Evolutionary conservation across 92 coral and sea anemone species (phyloP).

Genomic region (Galaxea fascicularis): DNA sequence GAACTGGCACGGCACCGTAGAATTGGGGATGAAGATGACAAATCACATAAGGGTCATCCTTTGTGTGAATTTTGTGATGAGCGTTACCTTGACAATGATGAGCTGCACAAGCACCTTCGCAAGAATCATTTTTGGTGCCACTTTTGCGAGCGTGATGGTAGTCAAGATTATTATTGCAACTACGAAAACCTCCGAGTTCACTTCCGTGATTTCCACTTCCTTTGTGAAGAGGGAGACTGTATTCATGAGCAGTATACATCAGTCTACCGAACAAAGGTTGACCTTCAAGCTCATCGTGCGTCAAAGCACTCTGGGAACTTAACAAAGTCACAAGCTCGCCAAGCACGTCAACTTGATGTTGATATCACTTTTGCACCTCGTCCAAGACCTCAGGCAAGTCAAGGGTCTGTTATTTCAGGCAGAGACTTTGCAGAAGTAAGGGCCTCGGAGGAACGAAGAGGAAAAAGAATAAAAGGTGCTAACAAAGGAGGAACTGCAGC

Average conservation of each 20-base stretch:
- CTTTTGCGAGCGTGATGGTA: constrained; percentile 92
- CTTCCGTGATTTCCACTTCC: constrained; percentile 83
- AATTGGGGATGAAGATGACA: constrained; percentile 88
- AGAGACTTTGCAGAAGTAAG: constrained; percentile 77
- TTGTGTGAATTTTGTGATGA: constrained; percentile 91
- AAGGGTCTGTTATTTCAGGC: constrained; percentile 70
- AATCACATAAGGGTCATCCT: constrained; percentile 96
- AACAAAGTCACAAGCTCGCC: constrained; percentile 93
- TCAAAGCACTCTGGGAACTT: constrained; percentile 79
- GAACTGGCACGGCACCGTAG: constrained; percentile 91
- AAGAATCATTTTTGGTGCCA: constrained; percentile 98
- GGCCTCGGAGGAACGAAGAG: constrained; percentile 69
- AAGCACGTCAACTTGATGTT: constrained; percentile 92
- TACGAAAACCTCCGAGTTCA: constrained; percentile 79
- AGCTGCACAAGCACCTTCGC: constrained; percentile 87
- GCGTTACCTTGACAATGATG: constrained; percentile 93
- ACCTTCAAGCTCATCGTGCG: constrained; percentile 91
- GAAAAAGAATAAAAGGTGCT: constrained; percentile 48
- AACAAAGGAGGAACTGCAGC: constrained; percentile 41
- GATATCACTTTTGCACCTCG: constrained; percentile 85
- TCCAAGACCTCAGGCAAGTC: constrained; percentile 49
- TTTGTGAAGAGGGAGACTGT: constrained; percentile 96
- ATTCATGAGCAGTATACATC: constrained; percentile 83
- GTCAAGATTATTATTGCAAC: constrained; percentile 81
- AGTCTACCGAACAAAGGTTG: constrained; percentile 93